These are phyloP conservation scores for Gerris lacustris DNA, from an alignment of 2,888 invertebrate genomes.

Conservation along the genomic window DNA sequence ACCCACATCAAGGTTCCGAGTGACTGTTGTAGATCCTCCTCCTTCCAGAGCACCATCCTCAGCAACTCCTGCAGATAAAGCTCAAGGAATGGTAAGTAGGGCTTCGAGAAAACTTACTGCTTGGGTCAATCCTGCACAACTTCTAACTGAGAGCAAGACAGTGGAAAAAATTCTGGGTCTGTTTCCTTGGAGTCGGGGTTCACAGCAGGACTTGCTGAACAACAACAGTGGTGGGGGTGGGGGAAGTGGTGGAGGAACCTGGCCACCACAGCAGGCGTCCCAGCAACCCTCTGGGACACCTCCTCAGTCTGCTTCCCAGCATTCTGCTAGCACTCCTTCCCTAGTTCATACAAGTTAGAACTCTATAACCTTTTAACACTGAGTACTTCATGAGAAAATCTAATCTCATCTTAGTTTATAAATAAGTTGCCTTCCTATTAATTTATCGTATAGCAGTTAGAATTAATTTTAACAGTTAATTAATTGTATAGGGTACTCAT, in stretches of 20 bases:
- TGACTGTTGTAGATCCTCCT: conserved; percentile 34
- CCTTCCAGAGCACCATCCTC: conserved; percentile 7
- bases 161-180: conserved; percentile 25
- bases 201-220: conserved; percentile 5
- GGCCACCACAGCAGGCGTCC: conserved; percentile 10
- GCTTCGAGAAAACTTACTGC: conserved; percentile 22
- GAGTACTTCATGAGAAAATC: neutral
- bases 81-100: conserved; percentile 2
- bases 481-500: too few species aligned
- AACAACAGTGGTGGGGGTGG: neutral
- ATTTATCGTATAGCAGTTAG: too few species aligned
- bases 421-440: neutral
- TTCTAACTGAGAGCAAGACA: conserved; percentile 11
- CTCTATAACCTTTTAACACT: neutral
- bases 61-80: neutral
- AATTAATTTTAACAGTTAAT: too few species aligned
- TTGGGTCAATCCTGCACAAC: conserved; percentile 21
- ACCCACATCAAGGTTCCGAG: conserved; percentile 35
- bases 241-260: conserved; percentile 14
- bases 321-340: conserved; percentile 8
- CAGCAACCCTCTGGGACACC: neutral
- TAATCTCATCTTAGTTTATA: neutral
- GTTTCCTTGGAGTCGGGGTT: conserved; percentile 16
- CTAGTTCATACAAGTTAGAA: conserved; percentile 5
- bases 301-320: neutral